Percentiles rank a stretch among this genome's conserved stretches.
Evolutionary conservation across 1,140 invertebrate species (phyloP).

Genomic region (Hirudo medicinalis): DNA sequence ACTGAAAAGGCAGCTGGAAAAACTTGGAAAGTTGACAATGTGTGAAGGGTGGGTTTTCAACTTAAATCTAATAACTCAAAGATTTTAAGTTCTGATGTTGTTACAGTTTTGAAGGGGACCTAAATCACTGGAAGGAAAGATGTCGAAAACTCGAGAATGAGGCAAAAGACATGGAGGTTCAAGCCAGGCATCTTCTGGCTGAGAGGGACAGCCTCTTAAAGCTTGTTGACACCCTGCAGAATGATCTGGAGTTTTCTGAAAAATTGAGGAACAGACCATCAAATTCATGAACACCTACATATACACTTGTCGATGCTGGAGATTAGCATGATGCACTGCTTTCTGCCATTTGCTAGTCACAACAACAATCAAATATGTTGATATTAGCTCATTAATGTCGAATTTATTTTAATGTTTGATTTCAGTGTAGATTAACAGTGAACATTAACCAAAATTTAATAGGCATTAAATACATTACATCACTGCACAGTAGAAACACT

Average conservation of each 20-base stretch:
- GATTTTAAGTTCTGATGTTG: neutral
- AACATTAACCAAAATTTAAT: no score
- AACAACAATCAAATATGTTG: no score
- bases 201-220: slow-evolving; percentile 32
- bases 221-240: slow-evolving; percentile 32
- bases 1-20: slow-evolving; percentile 15
- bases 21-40: slow-evolving; percentile 12
- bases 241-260: slow-evolving; percentile 32
- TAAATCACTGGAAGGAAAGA: neutral
- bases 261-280: slow-evolving; percentile 8
- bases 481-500: no score
- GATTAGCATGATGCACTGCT: no score
- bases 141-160: slow-evolving; percentile 17
- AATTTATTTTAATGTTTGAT: no score
- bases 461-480: no score
- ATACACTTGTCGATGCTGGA: no score
- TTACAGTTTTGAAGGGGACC: neutral
- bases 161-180: slow-evolving; percentile 23
- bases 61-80: neutral
- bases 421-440: no score
- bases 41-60: neutral
- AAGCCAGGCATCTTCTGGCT: slow-evolving; percentile 28
- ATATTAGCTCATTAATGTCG: no score
- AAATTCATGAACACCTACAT: no score
- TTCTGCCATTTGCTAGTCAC: no score